phyloP scores from a whole-genome alignment of 2,797 vertebrate species.

The Acanthurus lineatus region DNA sequence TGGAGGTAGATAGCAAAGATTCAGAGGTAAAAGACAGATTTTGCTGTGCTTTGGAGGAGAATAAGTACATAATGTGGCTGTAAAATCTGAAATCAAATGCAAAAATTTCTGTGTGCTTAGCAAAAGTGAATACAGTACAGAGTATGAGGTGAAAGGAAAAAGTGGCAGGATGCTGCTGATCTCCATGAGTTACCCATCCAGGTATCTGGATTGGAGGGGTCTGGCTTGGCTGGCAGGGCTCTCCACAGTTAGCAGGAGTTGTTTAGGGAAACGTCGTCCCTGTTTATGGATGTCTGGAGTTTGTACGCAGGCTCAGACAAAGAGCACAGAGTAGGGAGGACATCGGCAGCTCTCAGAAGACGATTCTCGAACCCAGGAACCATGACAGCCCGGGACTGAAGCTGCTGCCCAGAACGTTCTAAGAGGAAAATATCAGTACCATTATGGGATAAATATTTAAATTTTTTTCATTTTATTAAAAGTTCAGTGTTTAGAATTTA shows the following conservation, averaged over 20 bases:
- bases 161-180: slow-evolving; percentile 79
- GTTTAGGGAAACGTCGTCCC: slow-evolving; percentile 43
- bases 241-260: slow-evolving; percentile 39
- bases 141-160: slow-evolving; percentile 69
- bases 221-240: slow-evolving; percentile 60
- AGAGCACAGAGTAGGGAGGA: slow-evolving; percentile 87
- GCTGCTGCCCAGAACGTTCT: slow-evolving; percentile 91
- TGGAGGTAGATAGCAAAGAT: slow-evolving; percentile 85
- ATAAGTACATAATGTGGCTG: slow-evolving; percentile 60
- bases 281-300: slow-evolving; percentile 38
- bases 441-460: not conserved
- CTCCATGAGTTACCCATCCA: slow-evolving; percentile 73
- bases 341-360: slow-evolving; percentile 86
- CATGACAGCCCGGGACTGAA: slow-evolving; percentile 87
- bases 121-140: slow-evolving; percentile 69
- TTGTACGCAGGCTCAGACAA: slow-evolving; percentile 78
- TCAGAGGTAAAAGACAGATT: slow-evolving; percentile 78
- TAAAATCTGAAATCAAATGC: slow-evolving; percentile 60
- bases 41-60: slow-evolving; percentile 77
- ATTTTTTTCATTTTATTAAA: not conserved
- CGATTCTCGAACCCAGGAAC: slow-evolving; percentile 88
- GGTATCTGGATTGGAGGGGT: slow-evolving; percentile 54
- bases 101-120: slow-evolving; percentile 68
- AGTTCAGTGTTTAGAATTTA: too few relatives aligned
- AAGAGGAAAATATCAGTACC: slow-evolving; percentile 10